Evolutionary conservation across 2,113 vertebrate genomes (phyloP).

Genomic region (Saccopteryx leptura): DNA sequence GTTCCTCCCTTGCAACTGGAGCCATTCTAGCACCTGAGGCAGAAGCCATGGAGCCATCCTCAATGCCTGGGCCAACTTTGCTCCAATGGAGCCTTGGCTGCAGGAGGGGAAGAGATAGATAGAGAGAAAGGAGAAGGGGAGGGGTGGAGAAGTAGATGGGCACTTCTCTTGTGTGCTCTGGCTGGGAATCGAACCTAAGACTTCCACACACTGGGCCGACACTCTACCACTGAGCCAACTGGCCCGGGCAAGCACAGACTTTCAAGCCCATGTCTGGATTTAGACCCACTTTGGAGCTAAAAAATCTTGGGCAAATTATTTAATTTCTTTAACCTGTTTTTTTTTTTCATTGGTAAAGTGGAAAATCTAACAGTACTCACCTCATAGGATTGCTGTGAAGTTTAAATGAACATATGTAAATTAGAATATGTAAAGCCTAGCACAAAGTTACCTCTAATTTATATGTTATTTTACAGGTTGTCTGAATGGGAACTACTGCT

Average conservation of each 20-base stretch:
- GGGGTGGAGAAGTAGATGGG: too few species aligned
- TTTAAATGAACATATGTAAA: conserved; percentile 16
- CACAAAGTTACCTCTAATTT: not conserved
- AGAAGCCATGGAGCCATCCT: too few species aligned
- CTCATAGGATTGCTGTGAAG: not conserved
- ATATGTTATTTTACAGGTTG: conserved; percentile 32
- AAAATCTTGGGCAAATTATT: not conserved
- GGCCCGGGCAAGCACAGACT: not conserved
- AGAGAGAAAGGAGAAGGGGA: too few species aligned
- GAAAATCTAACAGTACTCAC: not conserved
- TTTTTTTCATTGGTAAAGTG: not conserved
- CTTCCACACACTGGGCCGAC: too few species aligned
- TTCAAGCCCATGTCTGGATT: not conserved
- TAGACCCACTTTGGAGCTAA: not conserved
- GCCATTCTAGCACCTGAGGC: too few species aligned
- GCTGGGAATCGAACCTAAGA: too few species aligned
- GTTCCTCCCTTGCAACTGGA: too few species aligned
- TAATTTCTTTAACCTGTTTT: not conserved
- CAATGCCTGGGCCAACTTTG: too few species aligned
- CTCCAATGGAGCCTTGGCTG: too few species aligned
- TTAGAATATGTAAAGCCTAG: not conserved
- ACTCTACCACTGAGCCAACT: too few species aligned
- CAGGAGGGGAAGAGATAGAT: too few species aligned
- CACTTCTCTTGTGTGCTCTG: too few species aligned
- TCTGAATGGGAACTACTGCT: not conserved